Percentiles rank a stretch among this genome's conserved stretches.
Evolutionary conservation across 1,140 invertebrate genomes (phyloP).

Genomic region (Archivesica marissinica): DNA sequence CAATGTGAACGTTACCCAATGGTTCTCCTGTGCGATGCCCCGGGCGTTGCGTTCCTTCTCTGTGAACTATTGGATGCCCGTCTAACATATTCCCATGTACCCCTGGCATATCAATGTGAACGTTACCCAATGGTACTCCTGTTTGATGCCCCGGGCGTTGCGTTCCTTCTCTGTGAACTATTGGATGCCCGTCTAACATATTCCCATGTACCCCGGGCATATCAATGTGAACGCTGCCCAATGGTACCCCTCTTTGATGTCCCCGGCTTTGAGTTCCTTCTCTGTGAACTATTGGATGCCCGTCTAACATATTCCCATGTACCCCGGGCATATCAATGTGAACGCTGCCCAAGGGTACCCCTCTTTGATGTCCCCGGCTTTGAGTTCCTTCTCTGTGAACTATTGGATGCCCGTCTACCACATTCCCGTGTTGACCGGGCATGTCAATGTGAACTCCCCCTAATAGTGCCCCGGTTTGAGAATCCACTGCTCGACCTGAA

Average conservation of each 20-base stretch:
- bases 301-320: conserved; percentile 2
- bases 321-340: conserved; percentile 44
- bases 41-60: not conserved
- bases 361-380: not conserved
- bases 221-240: conserved; percentile 9
- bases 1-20: too few species aligned
- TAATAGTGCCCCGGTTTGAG: too few species aligned
- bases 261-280: too few species aligned
- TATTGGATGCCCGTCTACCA: too few species aligned
- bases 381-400: not conserved
- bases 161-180: too few species aligned
- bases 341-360: not conserved
- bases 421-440: too few species aligned
- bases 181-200: not conserved
- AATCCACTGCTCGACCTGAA: too few species aligned
- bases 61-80: not conserved
- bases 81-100: not conserved
- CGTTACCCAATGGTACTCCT: not conserved
- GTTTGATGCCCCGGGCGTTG: not conserved
- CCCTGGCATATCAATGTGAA: conserved; percentile 21
- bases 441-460: too few species aligned
- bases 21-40: not conserved
- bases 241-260: too few species aligned
- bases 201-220: conserved; percentile 20
- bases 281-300: not conserved